phyloP scores from a whole-genome alignment of 2,888 invertebrate species.

The Baronia brevicornis region DNA sequence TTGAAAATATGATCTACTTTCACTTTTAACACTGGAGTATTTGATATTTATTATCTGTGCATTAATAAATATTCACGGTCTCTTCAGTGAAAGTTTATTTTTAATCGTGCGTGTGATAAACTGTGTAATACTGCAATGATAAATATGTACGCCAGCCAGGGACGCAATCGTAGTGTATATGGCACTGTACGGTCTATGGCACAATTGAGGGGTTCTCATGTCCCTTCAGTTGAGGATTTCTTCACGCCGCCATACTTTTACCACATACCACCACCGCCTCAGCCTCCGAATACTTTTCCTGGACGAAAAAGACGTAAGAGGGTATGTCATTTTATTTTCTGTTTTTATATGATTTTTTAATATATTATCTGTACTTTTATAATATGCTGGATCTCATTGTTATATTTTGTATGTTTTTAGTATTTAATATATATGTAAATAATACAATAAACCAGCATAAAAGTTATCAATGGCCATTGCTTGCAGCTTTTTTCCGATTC shows the following conservation, averaged over 20 bases:
- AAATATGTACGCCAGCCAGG: conserved; percentile 52
- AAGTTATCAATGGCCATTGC: too few species aligned
- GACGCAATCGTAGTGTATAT: conserved; percentile 50
- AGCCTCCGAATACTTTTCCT: conserved; percentile 62
- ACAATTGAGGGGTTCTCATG: conserved; percentile 45
- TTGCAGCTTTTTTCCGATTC: conserved; percentile 30
- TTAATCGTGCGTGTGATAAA: conserved; percentile 27
- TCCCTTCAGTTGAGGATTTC: conserved; percentile 48
- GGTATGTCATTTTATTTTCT: conserved; percentile 33
- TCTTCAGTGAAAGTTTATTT: conserved; percentile 26
- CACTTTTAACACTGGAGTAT: conserved; percentile 16
- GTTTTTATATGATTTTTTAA: not conserved
- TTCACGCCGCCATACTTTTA: conserved; percentile 61
- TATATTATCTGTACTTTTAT: conserved; percentile 6
- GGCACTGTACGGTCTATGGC: conserved; percentile 64
- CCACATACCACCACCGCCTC: conserved; percentile 59
- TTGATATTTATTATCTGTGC: conserved; percentile 20
- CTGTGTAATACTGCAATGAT: conserved; percentile 36
- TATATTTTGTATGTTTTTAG: not conserved
- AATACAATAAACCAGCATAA: not conserved
- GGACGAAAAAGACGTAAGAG: conserved; percentile 63
- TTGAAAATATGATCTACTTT: conserved; percentile 57
- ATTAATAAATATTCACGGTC: conserved; percentile 26
- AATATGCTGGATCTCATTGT: conserved; percentile 16
- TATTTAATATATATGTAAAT: conserved; percentile 1